These are phyloP conservation scores for Ariolimax columbianus DNA, from an alignment of 2,888 invertebrate species.

Conservation along the genomic window DNA sequence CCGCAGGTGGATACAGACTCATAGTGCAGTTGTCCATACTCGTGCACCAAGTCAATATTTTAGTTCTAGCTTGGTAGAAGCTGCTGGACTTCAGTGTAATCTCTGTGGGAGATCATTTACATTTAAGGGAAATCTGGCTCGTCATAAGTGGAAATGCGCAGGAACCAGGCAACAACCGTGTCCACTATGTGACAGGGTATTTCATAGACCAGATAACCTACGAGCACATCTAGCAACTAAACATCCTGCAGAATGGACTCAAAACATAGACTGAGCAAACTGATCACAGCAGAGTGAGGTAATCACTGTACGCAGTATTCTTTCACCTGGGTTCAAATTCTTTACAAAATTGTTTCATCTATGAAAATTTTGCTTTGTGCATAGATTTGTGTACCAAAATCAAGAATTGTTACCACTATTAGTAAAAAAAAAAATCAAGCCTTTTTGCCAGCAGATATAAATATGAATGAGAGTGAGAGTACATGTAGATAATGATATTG, in stretches of 20 bases:
- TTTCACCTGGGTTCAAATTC: background rate
- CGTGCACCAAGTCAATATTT: background rate
- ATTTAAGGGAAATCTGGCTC: constrained; percentile 47
- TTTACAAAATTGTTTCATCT: background rate
- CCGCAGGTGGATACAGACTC: background rate
- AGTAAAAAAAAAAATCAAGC: too few species aligned
- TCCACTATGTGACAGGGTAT: constrained; percentile 41
- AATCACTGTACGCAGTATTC: background rate
- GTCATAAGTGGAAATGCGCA: constrained; percentile 51
- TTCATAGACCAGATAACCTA: constrained; percentile 49
- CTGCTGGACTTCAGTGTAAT: constrained; percentile 41
- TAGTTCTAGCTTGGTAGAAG: background rate
- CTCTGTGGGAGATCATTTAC: constrained; percentile 51
- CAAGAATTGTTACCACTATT: too few species aligned
- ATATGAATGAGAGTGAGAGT: too few species aligned
- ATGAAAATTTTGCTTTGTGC: background rate
- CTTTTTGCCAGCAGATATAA: too few species aligned
- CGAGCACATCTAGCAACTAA: constrained; percentile 30
- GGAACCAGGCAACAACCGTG: constrained; percentile 48
- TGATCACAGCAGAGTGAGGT: background rate
- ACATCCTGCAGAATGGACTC: constrained; percentile 29
- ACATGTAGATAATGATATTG: too few species aligned
- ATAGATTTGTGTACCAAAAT: too few species aligned
- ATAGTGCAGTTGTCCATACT: background rate
- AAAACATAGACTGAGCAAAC: background rate